Base-by-base conservation (phyloP, 2,797 vertebrate genomes). In the Falco columbarius region DNA sequence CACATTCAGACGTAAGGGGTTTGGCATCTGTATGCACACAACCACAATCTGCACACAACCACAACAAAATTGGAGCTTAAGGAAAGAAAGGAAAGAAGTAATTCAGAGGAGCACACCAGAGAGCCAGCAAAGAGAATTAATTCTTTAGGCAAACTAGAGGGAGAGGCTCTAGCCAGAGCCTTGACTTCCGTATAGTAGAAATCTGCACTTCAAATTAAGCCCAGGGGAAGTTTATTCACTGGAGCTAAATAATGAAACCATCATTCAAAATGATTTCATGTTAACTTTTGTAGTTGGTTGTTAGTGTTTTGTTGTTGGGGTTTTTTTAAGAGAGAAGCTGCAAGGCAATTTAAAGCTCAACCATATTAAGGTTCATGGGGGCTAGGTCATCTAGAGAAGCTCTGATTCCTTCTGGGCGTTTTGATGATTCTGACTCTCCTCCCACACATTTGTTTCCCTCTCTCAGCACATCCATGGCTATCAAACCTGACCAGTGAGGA, bases 161-260 rank as follows among this genome's bases (percentile, higher is more conserved):
- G 47, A 94, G 34, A 95, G 24, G 68, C 14, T 88, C 70, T 27
- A 82, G 21, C 32, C 49, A 79, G 63, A 59, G 54, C 58, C 80
- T 88, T 91, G 59, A 75, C 76, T 80, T 91, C 55, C 91, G 21
- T 51, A 47, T 10, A 94, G 86, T n/a, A 83, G 73, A 97, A 81
- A 95, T 87, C 46, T 71, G 44, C 51, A 72, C 82, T 95, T 95
- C 75, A 95, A 68, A 63, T 86, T 89, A 79, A 95, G 95, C 80
- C 86, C 93, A 95, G 76, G 94, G 56, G 72, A 96, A 88, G 71
- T 88, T 95, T 91, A 92, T 86, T 68, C 86, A 92, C 79, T 63
- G 46, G 68, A 96, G 84, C 70, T 94, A 93, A 96, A 95, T 95
- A 94, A 97, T 91, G 73, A 95, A 96, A 96, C 72, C 82, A 90